A percentile compares a stretch with the other conserved stretches of the same genome.
These are phyloP conservation scores for Epicampocera succincta DNA, from an alignment of 2,888 invertebrate genomes.

Conservation along the genomic window DNA sequence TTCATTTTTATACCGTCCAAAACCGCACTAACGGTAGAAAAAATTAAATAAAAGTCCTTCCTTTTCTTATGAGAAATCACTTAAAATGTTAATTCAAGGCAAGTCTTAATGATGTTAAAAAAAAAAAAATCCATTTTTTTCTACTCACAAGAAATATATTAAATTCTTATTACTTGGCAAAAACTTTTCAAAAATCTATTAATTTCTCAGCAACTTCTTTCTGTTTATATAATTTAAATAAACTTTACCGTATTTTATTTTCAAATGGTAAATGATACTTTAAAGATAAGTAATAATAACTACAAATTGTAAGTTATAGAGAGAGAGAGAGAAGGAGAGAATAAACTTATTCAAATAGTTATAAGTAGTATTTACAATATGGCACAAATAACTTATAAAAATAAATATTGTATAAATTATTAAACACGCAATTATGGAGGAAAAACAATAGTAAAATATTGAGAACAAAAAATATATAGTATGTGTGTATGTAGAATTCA, in stretches of 20 bases:
- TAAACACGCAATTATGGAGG: conserved; percentile 29
- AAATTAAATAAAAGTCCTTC: too few relatives aligned
- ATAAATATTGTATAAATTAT: conserved; percentile 27
- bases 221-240: not conserved
- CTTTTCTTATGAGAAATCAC: too few relatives aligned
- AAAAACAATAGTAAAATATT: conserved; percentile 3
- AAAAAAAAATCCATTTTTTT: too few relatives aligned
- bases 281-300: conserved; percentile 20
- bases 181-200: too few relatives aligned
- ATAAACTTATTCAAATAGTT: conserved; percentile 19
- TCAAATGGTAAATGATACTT: not conserved
- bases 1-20: too few relatives aligned
- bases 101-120: too few relatives aligned
- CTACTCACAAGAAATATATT: too few relatives aligned
- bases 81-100: too few relatives aligned
- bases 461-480: not conserved
- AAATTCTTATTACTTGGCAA: too few relatives aligned
- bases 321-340: too few relatives aligned
- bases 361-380: conserved; percentile 58
- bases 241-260: not conserved
- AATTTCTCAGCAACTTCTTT: too few relatives aligned
- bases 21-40: too few relatives aligned
- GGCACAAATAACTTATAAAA: conserved; percentile 56
- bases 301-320: not conserved
- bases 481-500: conserved; percentile 18